Evolutionary conservation across 1,140 invertebrate genomes (phyloP), one percentile per base, ranked within the genome.

Genomic region (Drosophila suzukii): DNA sequence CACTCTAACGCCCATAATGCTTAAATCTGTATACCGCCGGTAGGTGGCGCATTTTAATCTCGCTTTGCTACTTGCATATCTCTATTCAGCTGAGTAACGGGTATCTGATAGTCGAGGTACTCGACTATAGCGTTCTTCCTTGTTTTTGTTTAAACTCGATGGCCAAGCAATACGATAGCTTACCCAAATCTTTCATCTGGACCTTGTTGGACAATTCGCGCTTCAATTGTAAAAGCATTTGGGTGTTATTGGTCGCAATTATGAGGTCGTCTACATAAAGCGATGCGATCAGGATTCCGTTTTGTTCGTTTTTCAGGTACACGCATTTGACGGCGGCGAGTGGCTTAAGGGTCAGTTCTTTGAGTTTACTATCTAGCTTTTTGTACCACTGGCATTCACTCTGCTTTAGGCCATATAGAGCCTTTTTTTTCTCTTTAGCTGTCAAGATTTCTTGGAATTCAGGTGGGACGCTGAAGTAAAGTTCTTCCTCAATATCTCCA

Each of bases 271-370:
- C 53, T 27, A 39, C 20, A 6, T 56, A 56, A 43, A 43, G 38
- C 20, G 36, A 39, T 39, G 41, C 20, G 17, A 55, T 27, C 10
- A 55, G 13, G 36, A 55, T 24, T 27, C 17, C 20, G 15, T 38
- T 54, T 53, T 17, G 10, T 13, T 36, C 15, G n/a, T 6, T 13
- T 54, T 27, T 56, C 13, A 41, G 10, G 43, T 41, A 55, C 36
- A 53, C 43, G 43, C 43, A 44, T 20, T 44, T 20, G 15, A 24
- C 43, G 17, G 43, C 43, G 15, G 43, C 17, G 5, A 53, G 30
- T 55, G 30, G 30, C 49, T 51, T 51, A 12, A 51, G 27, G 49
- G 34, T 51, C n/a, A 51, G 49, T 51, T 51, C n/a, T 15, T 51
- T 34, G 10, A 34, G n/a, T 11, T 17, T 10, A 15, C 27, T 51